Evolutionary conservation across 2,797 vertebrate species (phyloP).

Genomic region (Tragelaphus oryx): DNA sequence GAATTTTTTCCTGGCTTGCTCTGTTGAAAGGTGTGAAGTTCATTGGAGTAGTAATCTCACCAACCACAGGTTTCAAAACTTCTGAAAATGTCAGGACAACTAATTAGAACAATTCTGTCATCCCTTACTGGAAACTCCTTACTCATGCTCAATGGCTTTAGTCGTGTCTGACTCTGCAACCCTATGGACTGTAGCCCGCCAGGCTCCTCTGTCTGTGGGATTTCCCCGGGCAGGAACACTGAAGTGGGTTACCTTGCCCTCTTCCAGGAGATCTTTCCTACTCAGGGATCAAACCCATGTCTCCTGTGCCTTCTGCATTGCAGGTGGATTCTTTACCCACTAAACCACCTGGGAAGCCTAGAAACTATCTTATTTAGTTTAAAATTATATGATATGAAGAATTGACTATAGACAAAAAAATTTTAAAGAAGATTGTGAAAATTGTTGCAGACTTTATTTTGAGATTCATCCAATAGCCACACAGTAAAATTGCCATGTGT

Average conservation of each 20-base stretch:
- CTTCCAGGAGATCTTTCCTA: not conserved
- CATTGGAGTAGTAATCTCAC: not conserved
- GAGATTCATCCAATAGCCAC: not conserved
- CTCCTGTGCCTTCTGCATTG: not conserved
- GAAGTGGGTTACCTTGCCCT: not conserved
- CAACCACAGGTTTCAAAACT: not conserved
- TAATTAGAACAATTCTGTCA: not conserved
- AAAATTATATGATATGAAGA: not conserved
- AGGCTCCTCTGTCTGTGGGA: not conserved
- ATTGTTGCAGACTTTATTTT: not conserved
- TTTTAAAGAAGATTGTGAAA: not conserved
- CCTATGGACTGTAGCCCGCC: not conserved
- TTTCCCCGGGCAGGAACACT: not conserved
- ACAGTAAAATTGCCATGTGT: not conserved
- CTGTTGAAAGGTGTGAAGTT: not conserved
- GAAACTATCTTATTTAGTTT: not conserved
- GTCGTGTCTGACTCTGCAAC: not conserved
- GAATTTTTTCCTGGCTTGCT: not conserved
- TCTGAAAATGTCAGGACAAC: not conserved
- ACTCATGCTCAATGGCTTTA: not conserved
- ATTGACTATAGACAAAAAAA: not conserved
- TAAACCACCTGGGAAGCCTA: not conserved
- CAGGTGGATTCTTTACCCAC: not conserved
- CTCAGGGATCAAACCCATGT: not conserved
- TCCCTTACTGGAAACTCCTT: not conserved